Percentiles rank a stretch among this genome's conserved stretches.
phyloP scores from a whole-genome alignment of 2,797 vertebrate genomes.

The Sardinella longiceps region DNA sequence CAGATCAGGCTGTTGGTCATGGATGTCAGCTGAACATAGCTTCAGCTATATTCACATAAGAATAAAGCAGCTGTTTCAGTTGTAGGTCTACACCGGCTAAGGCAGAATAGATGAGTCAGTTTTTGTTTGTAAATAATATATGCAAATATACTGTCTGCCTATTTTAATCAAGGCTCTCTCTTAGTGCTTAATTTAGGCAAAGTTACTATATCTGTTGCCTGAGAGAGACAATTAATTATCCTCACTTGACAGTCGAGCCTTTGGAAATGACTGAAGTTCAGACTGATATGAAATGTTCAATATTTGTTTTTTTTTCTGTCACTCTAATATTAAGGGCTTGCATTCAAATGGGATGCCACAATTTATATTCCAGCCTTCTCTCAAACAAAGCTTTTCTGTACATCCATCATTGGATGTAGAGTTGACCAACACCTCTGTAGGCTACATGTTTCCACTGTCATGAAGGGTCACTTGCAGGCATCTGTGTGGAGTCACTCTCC shows the following conservation, averaged over 20 bases:
- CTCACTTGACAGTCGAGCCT: neutral
- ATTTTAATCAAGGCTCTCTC: neutral
- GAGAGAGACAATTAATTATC: neutral
- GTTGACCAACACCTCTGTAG: neutral
- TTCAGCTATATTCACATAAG: neutral
- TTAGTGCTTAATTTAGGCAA: neutral
- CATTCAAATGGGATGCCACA: constrained; percentile 25
- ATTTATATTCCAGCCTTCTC: constrained; percentile 47
- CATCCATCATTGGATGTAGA: neutral
- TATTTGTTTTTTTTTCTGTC: too few species aligned
- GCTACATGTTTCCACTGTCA: neutral
- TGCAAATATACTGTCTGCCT: neutral
- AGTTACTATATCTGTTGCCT: neutral
- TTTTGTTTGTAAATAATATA: neutral
- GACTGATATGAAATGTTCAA: neutral
- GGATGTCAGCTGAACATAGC: neutral
- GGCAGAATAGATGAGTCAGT: neutral
- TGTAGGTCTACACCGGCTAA: neutral
- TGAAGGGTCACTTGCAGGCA: neutral
- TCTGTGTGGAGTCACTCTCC: neutral
- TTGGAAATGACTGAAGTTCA: neutral
- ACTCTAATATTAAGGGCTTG: neutral
- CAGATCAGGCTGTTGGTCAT: neutral
- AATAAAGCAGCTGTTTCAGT: too few species aligned
- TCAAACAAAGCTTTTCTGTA: constrained; percentile 33